Conservation (phyloP, 2,797 vertebrate species). For the Tokudaia tokunoshimensis region DNA sequence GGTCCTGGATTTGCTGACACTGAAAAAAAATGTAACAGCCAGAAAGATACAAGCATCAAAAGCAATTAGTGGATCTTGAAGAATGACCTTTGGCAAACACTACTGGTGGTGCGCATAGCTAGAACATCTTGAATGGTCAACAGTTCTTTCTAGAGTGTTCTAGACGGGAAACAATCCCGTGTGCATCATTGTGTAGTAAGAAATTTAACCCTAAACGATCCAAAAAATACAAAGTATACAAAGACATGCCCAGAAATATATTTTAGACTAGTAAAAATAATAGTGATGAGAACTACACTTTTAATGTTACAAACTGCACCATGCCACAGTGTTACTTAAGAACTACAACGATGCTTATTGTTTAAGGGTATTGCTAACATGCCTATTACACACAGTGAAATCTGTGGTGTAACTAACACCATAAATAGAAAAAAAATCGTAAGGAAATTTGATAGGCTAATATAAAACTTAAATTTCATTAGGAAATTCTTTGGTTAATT, state of each 20-base stretch:
- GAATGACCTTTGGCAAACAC: background rate
- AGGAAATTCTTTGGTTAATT: conserved; percentile 10
- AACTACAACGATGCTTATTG: conserved; percentile 10
- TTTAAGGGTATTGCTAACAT: background rate
- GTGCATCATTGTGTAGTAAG: background rate
- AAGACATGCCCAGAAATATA: background rate
- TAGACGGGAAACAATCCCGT: background rate
- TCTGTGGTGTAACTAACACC: background rate
- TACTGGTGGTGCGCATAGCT: background rate
- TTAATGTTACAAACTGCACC: conserved; percentile 60
- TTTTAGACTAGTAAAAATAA: conserved; percentile 28
- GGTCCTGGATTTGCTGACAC: background rate
- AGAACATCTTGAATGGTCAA: background rate
- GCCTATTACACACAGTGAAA: background rate
- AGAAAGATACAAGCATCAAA: background rate
- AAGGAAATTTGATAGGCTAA: conserved; percentile 54
- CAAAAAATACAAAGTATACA: background rate
- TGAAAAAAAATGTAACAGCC: background rate
- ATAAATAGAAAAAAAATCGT: conserved; percentile 1
- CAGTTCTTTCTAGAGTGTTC: background rate
- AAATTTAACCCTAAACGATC: conserved; percentile 10
- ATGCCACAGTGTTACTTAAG: conserved; percentile 55
- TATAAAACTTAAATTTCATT: conserved; percentile 28
- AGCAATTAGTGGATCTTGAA: background rate
- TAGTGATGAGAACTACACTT: background rate